Conservation (phyloP, 2,113 vertebrate genomes). For the Centropristis striata region DNA sequence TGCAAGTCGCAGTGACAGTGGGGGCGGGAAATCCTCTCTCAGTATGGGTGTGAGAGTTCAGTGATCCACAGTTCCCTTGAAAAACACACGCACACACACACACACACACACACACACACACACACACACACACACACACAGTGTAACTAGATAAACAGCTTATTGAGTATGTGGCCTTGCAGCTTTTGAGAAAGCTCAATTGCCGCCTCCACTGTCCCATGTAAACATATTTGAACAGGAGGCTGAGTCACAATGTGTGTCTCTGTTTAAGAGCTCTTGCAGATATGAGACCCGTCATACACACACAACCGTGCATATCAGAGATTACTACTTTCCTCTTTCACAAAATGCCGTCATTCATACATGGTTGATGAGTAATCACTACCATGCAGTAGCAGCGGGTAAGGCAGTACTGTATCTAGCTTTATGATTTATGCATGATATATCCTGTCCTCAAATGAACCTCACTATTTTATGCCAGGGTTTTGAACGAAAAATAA, state of each 20-base stretch:
- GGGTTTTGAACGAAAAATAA: not conserved
- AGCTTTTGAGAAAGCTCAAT: constrained; percentile 63
- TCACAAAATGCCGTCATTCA: constrained; percentile 56
- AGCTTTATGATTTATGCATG: constrained; percentile 21
- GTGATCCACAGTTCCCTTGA: constrained; percentile 73
- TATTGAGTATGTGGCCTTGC: constrained; percentile 57
- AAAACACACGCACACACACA: constrained; percentile 29
- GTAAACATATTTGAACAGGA: constrained; percentile 69
- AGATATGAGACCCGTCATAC: constrained; percentile 44
- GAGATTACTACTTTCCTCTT: constrained; percentile 62
- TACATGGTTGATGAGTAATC: constrained; percentile 63
- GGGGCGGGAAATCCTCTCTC: constrained; percentile 46
- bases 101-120: constrained; percentile 12
- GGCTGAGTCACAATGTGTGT: constrained; percentile 62
- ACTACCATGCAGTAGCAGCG: constrained; percentile 27
- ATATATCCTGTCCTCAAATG: not conserved
- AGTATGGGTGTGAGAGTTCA: constrained; percentile 70
- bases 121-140: not conserved
- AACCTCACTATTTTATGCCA: not conserved
- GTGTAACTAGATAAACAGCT: constrained; percentile 54
- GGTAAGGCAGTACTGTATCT: constrained; percentile 19
- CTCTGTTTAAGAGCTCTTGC: constrained; percentile 60
- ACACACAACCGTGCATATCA: constrained; percentile 46
- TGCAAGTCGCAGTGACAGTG: constrained; percentile 4
- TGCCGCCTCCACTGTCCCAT: constrained; percentile 51